Evolutionary conservation across 2,888 invertebrate species (phyloP).

Genomic region (Lasioglossum leucozonium): DNA sequence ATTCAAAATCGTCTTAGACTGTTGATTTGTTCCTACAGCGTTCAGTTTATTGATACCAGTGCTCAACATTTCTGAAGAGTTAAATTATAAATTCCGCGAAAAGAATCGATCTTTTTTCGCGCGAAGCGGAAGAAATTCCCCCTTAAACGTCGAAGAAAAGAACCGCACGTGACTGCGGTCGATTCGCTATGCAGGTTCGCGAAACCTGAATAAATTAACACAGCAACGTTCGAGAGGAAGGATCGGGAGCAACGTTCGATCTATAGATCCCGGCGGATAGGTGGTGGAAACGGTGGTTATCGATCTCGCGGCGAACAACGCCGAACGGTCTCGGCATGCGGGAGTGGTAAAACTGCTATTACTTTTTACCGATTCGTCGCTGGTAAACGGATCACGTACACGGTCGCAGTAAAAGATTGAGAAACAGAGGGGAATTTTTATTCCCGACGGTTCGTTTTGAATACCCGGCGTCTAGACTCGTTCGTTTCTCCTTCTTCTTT

Average conservation of each 20-base stretch:
- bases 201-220: background rate
- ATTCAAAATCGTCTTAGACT: too few relatives aligned
- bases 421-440: slow-evolving; percentile 47
- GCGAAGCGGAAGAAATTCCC: background rate
- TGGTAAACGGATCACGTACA: slow-evolving; percentile 51
- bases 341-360: slow-evolving; percentile 45
- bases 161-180: background rate
- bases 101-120: background rate
- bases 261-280: background rate
- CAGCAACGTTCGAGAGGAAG: background rate
- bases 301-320: background rate
- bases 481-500: background rate
- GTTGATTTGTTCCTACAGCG: too few relatives aligned
- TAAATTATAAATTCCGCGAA: background rate
- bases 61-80: background rate
- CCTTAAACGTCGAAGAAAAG: background rate
- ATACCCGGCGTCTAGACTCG: slow-evolving; percentile 25
- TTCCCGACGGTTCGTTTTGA: slow-evolving; percentile 38
- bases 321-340: slow-evolving; percentile 18
- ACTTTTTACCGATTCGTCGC: slow-evolving; percentile 37
- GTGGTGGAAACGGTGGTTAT: background rate
- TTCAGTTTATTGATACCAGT: too few relatives aligned
- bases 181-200: background rate
- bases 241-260: background rate
- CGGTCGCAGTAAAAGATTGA: slow-evolving; percentile 46